phyloP scores from a whole-genome alignment of 1,140 invertebrate genomes.

The Metopolophium dirhodum region DNA sequence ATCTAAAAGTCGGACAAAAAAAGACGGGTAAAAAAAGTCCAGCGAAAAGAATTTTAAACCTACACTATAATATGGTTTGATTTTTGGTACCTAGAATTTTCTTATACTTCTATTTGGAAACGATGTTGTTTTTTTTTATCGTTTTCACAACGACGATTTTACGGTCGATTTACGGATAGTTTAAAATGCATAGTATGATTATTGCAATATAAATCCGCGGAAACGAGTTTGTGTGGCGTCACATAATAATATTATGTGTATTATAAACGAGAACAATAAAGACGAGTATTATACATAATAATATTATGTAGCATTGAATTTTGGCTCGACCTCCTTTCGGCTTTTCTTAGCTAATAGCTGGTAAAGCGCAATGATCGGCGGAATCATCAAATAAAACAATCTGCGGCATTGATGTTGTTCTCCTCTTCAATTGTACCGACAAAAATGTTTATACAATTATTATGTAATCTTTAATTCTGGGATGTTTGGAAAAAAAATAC shows the following conservation, averaged over 20 bases:
- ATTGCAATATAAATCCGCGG: neutral
- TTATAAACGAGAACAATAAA: neutral
- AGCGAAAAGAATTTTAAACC: neutral
- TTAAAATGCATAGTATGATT: neutral
- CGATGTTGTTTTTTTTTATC: neutral
- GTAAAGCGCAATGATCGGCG: neutral
- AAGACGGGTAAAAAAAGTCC: no score
- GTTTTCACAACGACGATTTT: neutral
- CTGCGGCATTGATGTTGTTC: neutral
- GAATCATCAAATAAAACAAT: constrained; percentile 15
- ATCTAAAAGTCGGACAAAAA: neutral
- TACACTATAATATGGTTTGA: neutral
- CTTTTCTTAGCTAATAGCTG: neutral
- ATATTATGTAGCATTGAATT: neutral
- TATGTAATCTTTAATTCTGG: neutral
- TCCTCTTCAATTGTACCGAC: neutral
- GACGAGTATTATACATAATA: neutral
- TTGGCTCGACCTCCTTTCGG: neutral
- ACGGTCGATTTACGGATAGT: neutral
- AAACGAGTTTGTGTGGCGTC: neutral
- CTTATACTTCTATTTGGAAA: neutral
- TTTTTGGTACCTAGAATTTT: neutral
- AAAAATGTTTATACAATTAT: neutral
- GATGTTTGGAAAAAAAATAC: neutral
- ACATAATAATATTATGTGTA: neutral